Conservation (phyloP, 2,113 vertebrate species). For the Strix uralensis region DNA sequence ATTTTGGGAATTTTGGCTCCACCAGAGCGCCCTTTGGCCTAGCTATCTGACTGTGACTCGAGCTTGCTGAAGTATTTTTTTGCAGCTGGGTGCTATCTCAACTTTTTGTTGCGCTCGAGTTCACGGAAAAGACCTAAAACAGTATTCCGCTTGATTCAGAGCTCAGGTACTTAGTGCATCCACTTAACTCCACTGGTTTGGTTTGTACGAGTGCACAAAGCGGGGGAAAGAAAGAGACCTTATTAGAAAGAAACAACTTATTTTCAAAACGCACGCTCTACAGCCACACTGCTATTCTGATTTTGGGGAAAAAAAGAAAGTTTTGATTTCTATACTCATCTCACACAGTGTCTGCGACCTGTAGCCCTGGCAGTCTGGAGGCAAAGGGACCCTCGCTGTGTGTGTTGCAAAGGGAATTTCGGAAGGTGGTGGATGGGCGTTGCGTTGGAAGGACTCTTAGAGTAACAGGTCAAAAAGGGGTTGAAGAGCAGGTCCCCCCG, state of each 20-base stretch:
- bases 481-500: not conserved
- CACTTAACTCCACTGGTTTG: conserved; percentile 35
- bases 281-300: not conserved
- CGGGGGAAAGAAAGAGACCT: not conserved
- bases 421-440: not conserved
- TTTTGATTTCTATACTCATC: not conserved
- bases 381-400: not conserved
- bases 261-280: not conserved
- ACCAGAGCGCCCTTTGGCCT: conserved; percentile 18
- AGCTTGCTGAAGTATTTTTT: conserved; percentile 41
- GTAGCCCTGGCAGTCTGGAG: not conserved
- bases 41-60: conserved; percentile 20
- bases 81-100: conserved; percentile 35
- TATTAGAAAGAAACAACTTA: not conserved
- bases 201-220: conserved; percentile 7
- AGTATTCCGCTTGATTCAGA: conserved; percentile 64
- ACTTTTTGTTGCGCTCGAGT: conserved; percentile 37
- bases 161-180: conserved; percentile 69
- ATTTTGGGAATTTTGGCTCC: not conserved
- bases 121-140: conserved; percentile 25
- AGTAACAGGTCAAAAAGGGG: not conserved
- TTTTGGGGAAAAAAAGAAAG: not conserved
- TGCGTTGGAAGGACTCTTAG: not conserved
- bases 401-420: not conserved
- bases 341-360: not conserved